Evolutionary conservation across 2,113 vertebrate genomes (phyloP).

Genomic region (Hylia prasina): DNA sequence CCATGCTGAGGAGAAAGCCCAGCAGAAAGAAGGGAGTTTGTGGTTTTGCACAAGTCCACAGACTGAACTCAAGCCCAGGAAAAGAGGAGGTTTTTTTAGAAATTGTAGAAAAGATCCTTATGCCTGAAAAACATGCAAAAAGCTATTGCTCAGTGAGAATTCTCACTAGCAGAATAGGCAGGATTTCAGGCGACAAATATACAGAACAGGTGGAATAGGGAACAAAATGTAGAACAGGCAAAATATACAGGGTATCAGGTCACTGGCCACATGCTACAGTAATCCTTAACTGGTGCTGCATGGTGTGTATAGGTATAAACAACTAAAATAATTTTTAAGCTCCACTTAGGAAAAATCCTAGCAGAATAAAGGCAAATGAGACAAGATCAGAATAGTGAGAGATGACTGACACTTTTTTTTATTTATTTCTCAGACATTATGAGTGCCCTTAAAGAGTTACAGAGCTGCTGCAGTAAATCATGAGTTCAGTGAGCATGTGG

Average conservation of each 20-base stretch:
- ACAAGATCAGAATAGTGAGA: background rate
- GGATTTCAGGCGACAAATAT: background rate
- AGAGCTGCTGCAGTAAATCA: conserved; percentile 35
- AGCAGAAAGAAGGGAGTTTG: background rate
- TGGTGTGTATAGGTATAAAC: background rate
- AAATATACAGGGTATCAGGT: background rate
- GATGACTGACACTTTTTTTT: background rate
- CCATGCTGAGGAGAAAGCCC: background rate
- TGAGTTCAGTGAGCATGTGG: conserved; percentile 6
- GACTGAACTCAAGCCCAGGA: background rate
- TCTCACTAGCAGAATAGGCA: background rate
- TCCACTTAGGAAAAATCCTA: background rate
- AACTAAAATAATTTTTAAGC: background rate
- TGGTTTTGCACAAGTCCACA: fast-evolving
- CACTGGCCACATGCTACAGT: background rate
- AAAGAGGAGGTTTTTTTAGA: background rate
- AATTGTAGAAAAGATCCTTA: background rate
- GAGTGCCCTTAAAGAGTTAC: conserved; percentile 29
- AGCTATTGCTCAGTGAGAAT: background rate
- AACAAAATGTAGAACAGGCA: background rate
- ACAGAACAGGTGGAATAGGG: background rate
- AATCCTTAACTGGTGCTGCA: background rate
- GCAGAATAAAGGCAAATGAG: background rate
- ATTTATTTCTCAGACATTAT: background rate
- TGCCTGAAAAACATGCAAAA: background rate